Evolutionary conservation across 2,113 vertebrate species (phyloP).

Genomic region (Microcebus lehilahytsara): DNA sequence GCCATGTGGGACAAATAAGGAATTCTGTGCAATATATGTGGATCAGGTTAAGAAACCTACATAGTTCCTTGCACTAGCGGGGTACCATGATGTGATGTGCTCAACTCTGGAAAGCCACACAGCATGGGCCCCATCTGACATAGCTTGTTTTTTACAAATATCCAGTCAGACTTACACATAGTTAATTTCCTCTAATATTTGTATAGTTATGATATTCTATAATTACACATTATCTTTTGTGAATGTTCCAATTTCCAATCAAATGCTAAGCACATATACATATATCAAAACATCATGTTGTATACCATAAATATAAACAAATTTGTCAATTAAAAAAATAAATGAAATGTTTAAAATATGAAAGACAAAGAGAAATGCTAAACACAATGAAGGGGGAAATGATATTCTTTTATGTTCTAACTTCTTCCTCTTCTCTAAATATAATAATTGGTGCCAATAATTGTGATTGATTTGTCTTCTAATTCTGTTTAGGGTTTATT

Average conservation of each 20-base stretch:
- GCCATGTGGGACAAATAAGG: neutral
- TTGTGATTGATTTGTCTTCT: neutral
- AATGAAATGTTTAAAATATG: neutral
- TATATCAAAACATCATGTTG: neutral
- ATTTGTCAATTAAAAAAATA: neutral
- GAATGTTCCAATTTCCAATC: neutral
- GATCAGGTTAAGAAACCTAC: neutral
- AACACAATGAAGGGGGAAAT: neutral
- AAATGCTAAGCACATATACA: neutral
- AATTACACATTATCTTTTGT: neutral
- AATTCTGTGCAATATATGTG: neutral
- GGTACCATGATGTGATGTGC: fast-evolving
- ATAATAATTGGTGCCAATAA: neutral
- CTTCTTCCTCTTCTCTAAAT: neutral
- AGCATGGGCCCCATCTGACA: fast-evolving
- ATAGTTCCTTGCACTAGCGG: fast-evolving
- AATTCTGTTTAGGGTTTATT: neutral
- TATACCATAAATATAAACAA: neutral
- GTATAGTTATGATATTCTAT: neutral
- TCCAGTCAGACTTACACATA: neutral
- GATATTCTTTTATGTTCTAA: neutral
- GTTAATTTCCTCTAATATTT: neutral
- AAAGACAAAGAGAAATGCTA: neutral
- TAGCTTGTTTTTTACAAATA: neutral
- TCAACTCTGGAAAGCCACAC: neutral